Conservation (phyloP, 2,113 vertebrate genomes). For the Myrmecobius fasciatus region DNA sequence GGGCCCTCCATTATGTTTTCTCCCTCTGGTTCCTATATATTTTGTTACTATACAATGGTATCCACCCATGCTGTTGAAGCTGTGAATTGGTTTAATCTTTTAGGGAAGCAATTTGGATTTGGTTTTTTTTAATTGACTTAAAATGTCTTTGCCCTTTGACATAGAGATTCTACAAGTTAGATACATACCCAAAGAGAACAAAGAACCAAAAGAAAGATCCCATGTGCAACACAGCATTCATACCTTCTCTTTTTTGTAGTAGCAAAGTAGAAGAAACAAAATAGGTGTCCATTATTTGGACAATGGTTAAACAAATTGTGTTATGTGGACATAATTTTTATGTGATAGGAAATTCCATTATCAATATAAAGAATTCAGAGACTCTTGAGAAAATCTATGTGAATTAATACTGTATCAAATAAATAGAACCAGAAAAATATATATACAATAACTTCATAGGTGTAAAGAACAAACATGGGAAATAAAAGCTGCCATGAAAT, state of each 20-base stretch:
- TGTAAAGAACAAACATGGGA: too few relatives aligned
- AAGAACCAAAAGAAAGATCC: background rate
- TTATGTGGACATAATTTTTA: background rate
- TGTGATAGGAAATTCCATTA: background rate
- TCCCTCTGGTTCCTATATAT: background rate
- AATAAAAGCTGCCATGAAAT: background rate
- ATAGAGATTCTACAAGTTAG: background rate
- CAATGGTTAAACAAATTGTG: background rate
- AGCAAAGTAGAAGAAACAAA: background rate
- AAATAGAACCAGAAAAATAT: background rate
- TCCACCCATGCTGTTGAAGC: background rate
- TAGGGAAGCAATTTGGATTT: background rate
- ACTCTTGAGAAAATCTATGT: background rate
- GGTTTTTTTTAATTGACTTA: background rate
- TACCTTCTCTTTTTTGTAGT: background rate
- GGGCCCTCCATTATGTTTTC: background rate
- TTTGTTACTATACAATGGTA: background rate
- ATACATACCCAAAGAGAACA: background rate
- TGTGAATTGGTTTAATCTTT: background rate
- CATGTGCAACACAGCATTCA: background rate
- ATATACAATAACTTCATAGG: background rate
- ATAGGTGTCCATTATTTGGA: background rate
- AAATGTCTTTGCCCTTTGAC: background rate
- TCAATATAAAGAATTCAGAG: background rate
- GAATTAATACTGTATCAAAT: background rate